phyloP scores from a whole-genome alignment of 2,113 vertebrate species.

The Eolophus roseicapilla region DNA sequence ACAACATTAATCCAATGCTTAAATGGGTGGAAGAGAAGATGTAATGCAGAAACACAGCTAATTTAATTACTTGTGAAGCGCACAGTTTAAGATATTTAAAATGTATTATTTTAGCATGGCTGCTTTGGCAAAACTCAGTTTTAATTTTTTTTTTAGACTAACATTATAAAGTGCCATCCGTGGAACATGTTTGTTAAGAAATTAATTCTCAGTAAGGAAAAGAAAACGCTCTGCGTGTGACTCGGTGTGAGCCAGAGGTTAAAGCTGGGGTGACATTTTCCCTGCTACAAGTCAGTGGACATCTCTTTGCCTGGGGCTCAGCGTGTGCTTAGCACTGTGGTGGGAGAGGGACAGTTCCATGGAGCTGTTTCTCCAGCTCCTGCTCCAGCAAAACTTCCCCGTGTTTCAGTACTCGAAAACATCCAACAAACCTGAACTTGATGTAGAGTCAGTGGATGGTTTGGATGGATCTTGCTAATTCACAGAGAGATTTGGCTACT shows the following conservation, averaged over 20 bases:
- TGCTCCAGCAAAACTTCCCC: background rate
- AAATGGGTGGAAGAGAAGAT: background rate
- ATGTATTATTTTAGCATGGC: slow-evolving; percentile 15
- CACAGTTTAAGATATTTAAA: slow-evolving; percentile 5
- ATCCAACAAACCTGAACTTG: background rate
- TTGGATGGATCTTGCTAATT: background rate
- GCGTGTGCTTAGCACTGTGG: accelerated
- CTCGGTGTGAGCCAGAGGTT: background rate
- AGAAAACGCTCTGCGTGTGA: background rate
- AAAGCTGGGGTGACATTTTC: background rate
- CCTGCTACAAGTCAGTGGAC: background rate
- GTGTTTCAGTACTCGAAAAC: accelerated
- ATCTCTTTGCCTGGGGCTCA: background rate
- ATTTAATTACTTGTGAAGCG: slow-evolving; percentile 12
- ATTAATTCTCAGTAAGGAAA: background rate
- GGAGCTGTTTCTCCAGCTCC: background rate
- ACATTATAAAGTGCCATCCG: background rate
- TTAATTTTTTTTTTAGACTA: background rate
- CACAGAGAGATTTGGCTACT: background rate
- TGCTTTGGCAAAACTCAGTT: background rate
- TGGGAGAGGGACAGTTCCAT: accelerated
- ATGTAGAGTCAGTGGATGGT: too few species aligned
- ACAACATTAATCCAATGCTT: background rate
- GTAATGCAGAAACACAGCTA: background rate
- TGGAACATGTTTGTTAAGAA: background rate